Evolutionary conservation across 2,113 vertebrate genomes (phyloP), one percentile per base, ranked within the genome.

Genomic region (Alethe diademata): DNA sequence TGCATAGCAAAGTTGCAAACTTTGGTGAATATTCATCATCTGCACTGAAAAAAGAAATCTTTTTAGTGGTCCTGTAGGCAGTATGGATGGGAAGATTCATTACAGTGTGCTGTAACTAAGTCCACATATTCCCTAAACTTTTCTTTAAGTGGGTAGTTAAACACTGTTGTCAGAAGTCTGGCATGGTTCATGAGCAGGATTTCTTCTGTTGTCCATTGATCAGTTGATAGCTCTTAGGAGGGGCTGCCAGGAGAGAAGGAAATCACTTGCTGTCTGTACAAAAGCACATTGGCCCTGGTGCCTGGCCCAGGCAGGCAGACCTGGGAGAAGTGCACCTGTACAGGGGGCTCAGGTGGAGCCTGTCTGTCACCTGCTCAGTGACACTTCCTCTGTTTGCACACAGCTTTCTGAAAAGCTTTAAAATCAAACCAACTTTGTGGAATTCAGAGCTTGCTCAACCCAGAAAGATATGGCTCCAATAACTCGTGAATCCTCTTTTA

Each of bases 171-270:
- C 88, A 83, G 64, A 86, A 90, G 40, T 56, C 88, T 93, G 87
- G 72, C 67, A 25, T 14, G 23, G 70, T 86, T 90, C 67, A 69
- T 0, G 0, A 76, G 67, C 56, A 86, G 62, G 84, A 82, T 95
- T 94, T 88, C 53, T 76, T 75, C 88, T 87, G 90, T 78, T 5
- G 0, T 79, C 36, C 48, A 18, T 28, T 47, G 62, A 69, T 88
- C 66, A 76, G n/a, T 40, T 90, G 42, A 81, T 56, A 65, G 57
- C 50, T 88, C 40, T 74, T 92, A 48, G 0, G 8, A 92, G 58
- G 61, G 67, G 81, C 65, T 95, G 87, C 71, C 88, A 84, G 79
- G 86, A 91, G 40, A 50, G 53, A 45, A 90, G 93, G 76, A 92
- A 85, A 90, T 91, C 79, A 33, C 61, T 75, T 86, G 35, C 62